Conservation (phyloP, 2,888 invertebrate genomes). For the Blastobasis adustella region DNA sequence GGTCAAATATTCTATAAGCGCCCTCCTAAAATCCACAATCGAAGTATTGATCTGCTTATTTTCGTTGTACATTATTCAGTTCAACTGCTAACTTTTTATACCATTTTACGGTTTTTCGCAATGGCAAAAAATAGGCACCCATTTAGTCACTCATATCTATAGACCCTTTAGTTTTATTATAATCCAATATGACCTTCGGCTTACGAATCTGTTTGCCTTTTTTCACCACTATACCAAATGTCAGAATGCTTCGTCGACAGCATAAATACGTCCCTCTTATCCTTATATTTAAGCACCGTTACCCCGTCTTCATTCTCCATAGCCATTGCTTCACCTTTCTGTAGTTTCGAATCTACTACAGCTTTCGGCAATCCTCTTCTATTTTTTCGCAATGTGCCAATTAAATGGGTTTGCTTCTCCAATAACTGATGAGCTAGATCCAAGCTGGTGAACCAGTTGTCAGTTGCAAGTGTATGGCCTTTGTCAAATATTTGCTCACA, state of each 20-base stretch:
- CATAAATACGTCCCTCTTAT: slow-evolving; percentile 13
- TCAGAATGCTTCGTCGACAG: slow-evolving; percentile 32
- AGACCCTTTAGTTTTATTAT: slow-evolving; percentile 30
- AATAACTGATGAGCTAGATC: slow-evolving; percentile 26
- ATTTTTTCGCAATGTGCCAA: slow-evolving; percentile 33
- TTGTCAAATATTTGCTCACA: slow-evolving; percentile 22
- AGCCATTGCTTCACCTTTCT: slow-evolving; percentile 20
- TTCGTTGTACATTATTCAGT: slow-evolving; percentile 18
- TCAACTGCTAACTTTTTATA: slow-evolving; percentile 29
- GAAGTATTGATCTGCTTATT: slow-evolving; percentile 13
- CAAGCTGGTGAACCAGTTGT: slow-evolving; percentile 33
- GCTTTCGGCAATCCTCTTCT: slow-evolving; percentile 26
- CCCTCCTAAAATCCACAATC: slow-evolving; percentile 8
- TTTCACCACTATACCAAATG: slow-evolving; percentile 12
- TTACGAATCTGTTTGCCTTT: slow-evolving; percentile 19
- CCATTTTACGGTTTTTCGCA: slow-evolving; percentile 36
- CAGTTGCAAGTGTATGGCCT: slow-evolving; percentile 27
- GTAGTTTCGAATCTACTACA: slow-evolving; percentile 26
- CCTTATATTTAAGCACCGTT: slow-evolving; percentile 15
- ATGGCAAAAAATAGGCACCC: slow-evolving; percentile 24
- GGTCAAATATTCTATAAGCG: not conserved
- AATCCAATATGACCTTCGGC: slow-evolving; percentile 24
- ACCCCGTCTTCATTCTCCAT: slow-evolving; percentile 22
- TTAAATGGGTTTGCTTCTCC: slow-evolving; percentile 27
- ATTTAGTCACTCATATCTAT: slow-evolving; percentile 35